Evolutionary conservation across 2,797 vertebrate species (phyloP), one percentile per base, ranked within the genome.

Genomic region (Mormyrus hasselquistii): DNA sequence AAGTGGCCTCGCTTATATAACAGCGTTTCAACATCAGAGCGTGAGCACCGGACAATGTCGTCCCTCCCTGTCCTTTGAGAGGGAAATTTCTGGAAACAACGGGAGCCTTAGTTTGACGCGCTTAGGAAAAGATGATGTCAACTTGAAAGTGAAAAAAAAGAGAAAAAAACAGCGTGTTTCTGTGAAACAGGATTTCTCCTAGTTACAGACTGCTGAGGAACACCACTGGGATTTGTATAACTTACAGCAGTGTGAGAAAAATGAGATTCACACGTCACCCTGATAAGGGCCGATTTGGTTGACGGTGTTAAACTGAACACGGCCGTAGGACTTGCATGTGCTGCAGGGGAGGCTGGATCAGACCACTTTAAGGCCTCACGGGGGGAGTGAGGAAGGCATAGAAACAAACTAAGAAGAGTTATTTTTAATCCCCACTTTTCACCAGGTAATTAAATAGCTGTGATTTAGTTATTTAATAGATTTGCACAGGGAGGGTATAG

Each of bases 41-140:
- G 6, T 52, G 29, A 38, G 25, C 14, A 7, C 85, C n/a, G 85
- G 52, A 86, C 85, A 57, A 57, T 34, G 52, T 52, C 52, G 1
- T 19, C 12, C 29, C 16, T 53, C 86, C 86, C 52, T 14, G 10
- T n/a, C 34, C 19, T 19, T 38, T 55, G 34, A 44, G 86, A 65
- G 34, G 57, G n/a, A 47, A 65, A 87, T 4, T 87, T 53, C 41
- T 65, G 38, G 49, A n/a, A 65, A 52, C 86, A 62, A 86, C 29
- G 25, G 85, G 5, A 86, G 50, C 85, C 49, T 57, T 86, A 86
- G 55, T 87, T 62, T 38, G 16, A 57, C 29, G 8, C 8, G n/a
- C 57, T 65, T 65, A 49, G 57, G 57, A 87, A 87, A 62, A 87
- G 86, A 86, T 87, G 86, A 87, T 25, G 29, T 87, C 86, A 87